These are phyloP conservation scores for Tretioscincus oriximinensis DNA, from an alignment of 2,113 vertebrate species.

Conservation along the genomic window DNA sequence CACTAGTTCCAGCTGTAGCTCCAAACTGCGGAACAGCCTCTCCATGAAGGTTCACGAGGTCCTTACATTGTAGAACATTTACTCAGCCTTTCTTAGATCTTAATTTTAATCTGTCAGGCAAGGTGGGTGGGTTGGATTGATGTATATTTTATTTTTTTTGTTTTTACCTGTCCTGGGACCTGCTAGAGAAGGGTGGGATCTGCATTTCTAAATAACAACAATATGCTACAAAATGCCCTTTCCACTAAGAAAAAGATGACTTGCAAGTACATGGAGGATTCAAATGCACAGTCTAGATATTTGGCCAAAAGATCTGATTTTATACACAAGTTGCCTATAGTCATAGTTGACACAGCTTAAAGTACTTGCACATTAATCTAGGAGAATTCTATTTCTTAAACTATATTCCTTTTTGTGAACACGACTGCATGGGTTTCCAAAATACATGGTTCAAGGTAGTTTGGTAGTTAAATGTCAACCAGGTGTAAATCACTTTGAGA, in stretches of 20 bases:
- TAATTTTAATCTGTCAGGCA: no score
- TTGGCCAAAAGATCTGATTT: not conserved
- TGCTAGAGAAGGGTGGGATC: no score
- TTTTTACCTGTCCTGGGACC: no score
- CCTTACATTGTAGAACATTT: no score
- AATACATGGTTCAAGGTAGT: not conserved
- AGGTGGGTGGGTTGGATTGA: no score
- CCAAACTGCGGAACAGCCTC: no score
- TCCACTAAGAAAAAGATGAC: not conserved
- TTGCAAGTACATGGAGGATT: not conserved
- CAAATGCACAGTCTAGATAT: not conserved
- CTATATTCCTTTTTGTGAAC: constrained; percentile 4
- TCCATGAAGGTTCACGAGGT: no score
- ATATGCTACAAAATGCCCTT: no score
- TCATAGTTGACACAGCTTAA: not conserved
- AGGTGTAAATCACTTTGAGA: not conserved
- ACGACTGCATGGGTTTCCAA: not conserved
- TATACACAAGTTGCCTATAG: not conserved
- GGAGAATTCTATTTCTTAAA: not conserved
- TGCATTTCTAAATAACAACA: no score
- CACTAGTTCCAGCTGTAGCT: no score
- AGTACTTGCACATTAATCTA: constrained; percentile 10
- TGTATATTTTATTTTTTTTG: no score
- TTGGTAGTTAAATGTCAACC: not conserved
- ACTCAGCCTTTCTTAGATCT: no score